These are phyloP conservation scores for Cephus sareptanus DNA, from an alignment of 2,888 invertebrate genomes.

Conservation along the genomic window DNA sequence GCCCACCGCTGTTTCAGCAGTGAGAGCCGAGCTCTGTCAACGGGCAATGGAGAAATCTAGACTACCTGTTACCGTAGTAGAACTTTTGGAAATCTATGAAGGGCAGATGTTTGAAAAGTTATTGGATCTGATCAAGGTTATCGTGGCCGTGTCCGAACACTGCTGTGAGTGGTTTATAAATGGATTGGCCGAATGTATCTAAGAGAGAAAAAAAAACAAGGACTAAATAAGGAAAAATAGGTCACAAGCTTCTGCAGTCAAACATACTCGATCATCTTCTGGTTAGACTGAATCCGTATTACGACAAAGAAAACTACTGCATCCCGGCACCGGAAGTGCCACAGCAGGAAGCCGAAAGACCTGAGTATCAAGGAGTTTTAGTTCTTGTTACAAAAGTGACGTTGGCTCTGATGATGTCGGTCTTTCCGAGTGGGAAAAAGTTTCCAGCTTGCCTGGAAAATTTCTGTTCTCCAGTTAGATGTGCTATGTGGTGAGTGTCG, in stretches of 20 bases:
- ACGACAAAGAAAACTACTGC: constrained; percentile 39
- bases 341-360: constrained; percentile 7
- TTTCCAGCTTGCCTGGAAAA: constrained; percentile 13
- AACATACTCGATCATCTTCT: constrained; percentile 58
- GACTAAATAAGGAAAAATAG: constrained; percentile 36
- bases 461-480: constrained; percentile 21
- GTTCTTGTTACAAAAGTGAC: constrained; percentile 40
- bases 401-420: constrained; percentile 42
- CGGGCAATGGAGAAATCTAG: constrained; percentile 55
- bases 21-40: constrained; percentile 38
- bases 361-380: constrained; percentile 30
- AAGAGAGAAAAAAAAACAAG: not conserved
- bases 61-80: constrained; percentile 54
- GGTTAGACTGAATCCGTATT: constrained; percentile 55
- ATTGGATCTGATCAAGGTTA: constrained; percentile 48
- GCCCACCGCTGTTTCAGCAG: constrained; percentile 16
- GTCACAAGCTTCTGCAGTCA: constrained; percentile 54
- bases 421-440: constrained; percentile 25
- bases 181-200: not conserved
- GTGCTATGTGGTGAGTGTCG: constrained; percentile 47
- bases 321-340: constrained; percentile 30
- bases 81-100: constrained; percentile 52
- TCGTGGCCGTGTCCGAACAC: constrained; percentile 46
- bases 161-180: constrained; percentile 51
- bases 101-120: constrained; percentile 49